These are phyloP conservation scores for Poeciliopsis gracilis DNA, from an alignment of 2,797 vertebrate species.

Conservation along the genomic window DNA sequence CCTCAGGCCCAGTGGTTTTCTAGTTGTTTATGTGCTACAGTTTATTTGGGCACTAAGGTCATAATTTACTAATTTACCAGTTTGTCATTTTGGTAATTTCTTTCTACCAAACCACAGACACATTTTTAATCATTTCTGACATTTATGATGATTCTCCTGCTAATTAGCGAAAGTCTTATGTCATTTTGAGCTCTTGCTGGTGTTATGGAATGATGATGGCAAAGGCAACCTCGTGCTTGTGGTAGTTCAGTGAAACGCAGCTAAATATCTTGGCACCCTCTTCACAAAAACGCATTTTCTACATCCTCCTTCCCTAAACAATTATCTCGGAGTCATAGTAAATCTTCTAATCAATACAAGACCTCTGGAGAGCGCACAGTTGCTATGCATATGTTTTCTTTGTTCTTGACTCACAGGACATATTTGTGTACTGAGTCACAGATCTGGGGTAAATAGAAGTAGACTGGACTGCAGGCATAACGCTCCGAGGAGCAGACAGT, in stretches of 20 bases:
- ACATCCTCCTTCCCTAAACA: conserved; percentile 59
- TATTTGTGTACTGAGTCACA: conserved; percentile 78
- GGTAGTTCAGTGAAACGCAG: conserved; percentile 60
- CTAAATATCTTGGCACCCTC: conserved; percentile 66
- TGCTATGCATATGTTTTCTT: conserved; percentile 75
- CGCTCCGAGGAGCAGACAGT: conserved; percentile 50
- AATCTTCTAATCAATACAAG: conserved; percentile 75
- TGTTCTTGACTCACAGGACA: conserved; percentile 70
- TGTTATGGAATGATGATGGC: conserved; percentile 52
- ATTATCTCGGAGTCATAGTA: conserved; percentile 67
- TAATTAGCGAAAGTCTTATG: conserved; percentile 56
- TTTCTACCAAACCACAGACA: conserved; percentile 53
- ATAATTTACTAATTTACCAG: conserved; percentile 51
- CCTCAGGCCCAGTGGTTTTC: conserved; percentile 41
- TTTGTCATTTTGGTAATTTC: conserved; percentile 67
- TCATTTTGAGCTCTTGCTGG: conserved; percentile 51
- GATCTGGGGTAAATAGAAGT: conserved; percentile 57
- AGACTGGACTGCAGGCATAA: conserved; percentile 54
- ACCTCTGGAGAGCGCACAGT: conserved; percentile 68
- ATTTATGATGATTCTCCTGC: conserved; percentile 55
- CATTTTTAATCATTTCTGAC: conserved; percentile 56
- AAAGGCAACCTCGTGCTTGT: conserved; percentile 57
- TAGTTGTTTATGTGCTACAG: conserved; percentile 63
- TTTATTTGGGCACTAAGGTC: conserved; percentile 68
- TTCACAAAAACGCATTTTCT: conserved; percentile 57